Percentiles rank a stretch among this genome's conserved stretches.
phyloP scores from a whole-genome alignment of 2,797 vertebrate genomes.

The Hafferia zeledoni region DNA sequence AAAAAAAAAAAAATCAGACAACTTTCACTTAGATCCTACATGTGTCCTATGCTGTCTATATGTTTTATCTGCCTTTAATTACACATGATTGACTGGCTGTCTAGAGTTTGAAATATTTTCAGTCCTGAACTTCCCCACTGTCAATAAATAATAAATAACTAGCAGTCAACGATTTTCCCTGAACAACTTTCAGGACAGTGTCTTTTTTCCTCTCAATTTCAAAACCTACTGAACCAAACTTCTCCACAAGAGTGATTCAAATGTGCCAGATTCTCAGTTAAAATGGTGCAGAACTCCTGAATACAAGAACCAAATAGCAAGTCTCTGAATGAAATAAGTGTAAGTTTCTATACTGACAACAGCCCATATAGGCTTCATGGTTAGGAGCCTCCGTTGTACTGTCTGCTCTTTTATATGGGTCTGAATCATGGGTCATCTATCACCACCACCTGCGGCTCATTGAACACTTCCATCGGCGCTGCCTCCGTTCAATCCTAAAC shows the following conservation, averaged over 20 bases:
- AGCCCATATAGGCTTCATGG: neutral
- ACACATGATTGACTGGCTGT: neutral
- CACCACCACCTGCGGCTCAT: too few relatives aligned
- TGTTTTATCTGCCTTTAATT: neutral
- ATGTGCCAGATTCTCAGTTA: neutral
- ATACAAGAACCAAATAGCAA: neutral
- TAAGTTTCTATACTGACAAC: neutral
- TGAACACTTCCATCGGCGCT: too few relatives aligned
- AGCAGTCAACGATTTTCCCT: neutral
- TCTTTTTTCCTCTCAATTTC: neutral
- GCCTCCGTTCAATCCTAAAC: too few relatives aligned
- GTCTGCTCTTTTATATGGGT: too few relatives aligned
- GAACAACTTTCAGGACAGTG: neutral
- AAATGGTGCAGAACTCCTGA: neutral
- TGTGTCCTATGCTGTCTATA: accelerated
- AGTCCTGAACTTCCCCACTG: neutral
- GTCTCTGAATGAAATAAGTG: neutral
- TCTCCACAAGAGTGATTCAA: neutral
- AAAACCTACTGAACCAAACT: neutral
- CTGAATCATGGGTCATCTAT: too few relatives aligned
- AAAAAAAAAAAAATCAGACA: neutral
- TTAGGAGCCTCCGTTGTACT: neutral
- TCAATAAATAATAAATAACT: neutral
- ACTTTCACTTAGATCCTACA: neutral
- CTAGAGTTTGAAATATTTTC: neutral